These are phyloP conservation scores for Myripristis murdjan DNA, from an alignment of 2,797 vertebrate species.

Conservation along the genomic window DNA sequence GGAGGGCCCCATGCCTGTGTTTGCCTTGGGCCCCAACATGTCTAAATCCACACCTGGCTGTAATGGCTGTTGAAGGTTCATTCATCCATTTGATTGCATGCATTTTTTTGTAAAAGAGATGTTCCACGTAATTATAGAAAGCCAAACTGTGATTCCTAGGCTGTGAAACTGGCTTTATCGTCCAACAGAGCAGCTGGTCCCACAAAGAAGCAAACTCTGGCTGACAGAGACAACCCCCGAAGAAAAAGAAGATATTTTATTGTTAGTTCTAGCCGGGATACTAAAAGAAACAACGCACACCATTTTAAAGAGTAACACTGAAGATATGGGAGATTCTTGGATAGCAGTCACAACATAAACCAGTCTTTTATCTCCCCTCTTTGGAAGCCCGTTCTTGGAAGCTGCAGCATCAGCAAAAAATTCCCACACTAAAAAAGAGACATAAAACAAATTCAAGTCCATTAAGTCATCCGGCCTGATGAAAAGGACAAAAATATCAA, in stretches of 20 bases:
- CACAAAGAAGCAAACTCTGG: not conserved
- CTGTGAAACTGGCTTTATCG: conserved; percentile 1
- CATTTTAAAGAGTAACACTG: conserved; percentile 37
- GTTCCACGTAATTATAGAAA: conserved; percentile 22
- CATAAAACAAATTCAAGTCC: conserved; percentile 66
- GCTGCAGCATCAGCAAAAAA: conserved; percentile 68
- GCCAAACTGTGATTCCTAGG: conserved; percentile 19
- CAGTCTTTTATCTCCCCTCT: conserved; percentile 54
- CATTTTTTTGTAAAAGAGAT: conserved; percentile 1
- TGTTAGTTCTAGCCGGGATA: conserved; percentile 7
- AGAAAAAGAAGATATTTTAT: conserved; percentile 20
- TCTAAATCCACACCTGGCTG: too few species aligned
- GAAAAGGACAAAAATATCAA: conserved; percentile 31
- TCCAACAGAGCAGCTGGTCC: not conserved
- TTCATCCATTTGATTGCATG: conserved; percentile 38
- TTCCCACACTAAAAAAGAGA: conserved; percentile 48
- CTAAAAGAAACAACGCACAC: conserved; percentile 14
- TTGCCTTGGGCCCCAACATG: too few species aligned
- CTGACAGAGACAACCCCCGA: not conserved
- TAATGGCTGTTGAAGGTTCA: conserved; percentile 25
- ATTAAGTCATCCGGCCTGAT: conserved; percentile 55
- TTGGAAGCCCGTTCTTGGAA: conserved; percentile 38
- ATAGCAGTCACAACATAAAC: conserved; percentile 56
- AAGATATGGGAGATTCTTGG: conserved; percentile 49
- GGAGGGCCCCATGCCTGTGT: too few species aligned